Evolutionary conservation across 2,888 invertebrate genomes (phyloP), one percentile per base, ranked within the genome.

Genomic region (Eupithecia pulchellata): DNA sequence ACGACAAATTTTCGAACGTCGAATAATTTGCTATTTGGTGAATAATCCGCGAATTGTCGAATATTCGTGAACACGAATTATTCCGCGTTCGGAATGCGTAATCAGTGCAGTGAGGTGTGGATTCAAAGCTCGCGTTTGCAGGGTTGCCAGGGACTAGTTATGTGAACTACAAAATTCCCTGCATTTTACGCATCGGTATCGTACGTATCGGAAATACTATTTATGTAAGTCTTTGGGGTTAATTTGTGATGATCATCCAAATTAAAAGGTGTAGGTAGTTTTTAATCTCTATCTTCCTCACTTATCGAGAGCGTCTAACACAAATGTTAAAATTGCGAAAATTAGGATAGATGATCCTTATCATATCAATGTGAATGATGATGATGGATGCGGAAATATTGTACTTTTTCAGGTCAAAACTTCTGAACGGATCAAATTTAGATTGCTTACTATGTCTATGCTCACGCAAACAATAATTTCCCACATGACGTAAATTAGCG

Each of bases 31-130:
- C 17, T 4, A 65, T 36, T 42, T 64, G 55, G 57, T 55, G 69
- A 64, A 65, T 78, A 77, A 79, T 76, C 78, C 75, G 74, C 65
- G 76, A 57, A 74, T 52, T 61, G 36, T 60, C 63, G 69, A 66
- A 65, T 77, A 77, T 77, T 79, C 75, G 74, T 64, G 76, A 55
- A 76, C 72, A 74, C 77, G 75, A 80, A 81, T 82, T 77, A 84
- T 81, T 80, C 78, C 76, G 58, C 73, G 73, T 78, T 75, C 77
- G 75, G 77, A 79, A 81, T 77, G 65, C 82, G 81, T 81, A 84
- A 83, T 81, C 81, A 82, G 85, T 82, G 86, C 86, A 84, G 73
- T 79, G 85, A 86, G 82, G 85, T 86, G 87, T 77, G 82, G 86
- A 86, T 73, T 82, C 84, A 81, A 84, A 85, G 83, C 77, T 77